Evolutionary conservation across 2,888 invertebrate genomes (phyloP).

Genomic region (Pollenia angustigena): DNA sequence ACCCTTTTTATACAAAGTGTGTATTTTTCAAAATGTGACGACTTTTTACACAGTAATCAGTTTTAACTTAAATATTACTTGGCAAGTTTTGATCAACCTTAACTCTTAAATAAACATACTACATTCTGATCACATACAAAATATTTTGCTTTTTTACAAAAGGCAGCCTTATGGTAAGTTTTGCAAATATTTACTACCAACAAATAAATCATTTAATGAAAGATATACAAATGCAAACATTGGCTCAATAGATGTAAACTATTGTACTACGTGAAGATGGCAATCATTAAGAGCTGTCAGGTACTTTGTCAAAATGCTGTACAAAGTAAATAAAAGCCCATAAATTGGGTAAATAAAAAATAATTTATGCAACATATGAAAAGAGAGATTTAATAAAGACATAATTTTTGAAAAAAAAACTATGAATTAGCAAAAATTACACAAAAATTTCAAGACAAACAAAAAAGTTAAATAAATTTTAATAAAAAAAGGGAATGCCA

Average conservation of each 20-base stretch:
- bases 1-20: too few species aligned
- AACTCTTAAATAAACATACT: too few species aligned
- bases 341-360: not conserved
- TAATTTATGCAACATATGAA: conserved; percentile 53
- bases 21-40: too few species aligned
- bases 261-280: conserved; percentile 12
- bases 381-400: conserved; percentile 9
- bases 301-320: not conserved
- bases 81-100: too few species aligned
- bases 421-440: not conserved
- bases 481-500: conserved; percentile 22
- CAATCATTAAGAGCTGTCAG: not conserved
- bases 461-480: conserved; percentile 12
- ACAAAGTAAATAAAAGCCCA: conserved; percentile 5
- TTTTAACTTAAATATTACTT: too few species aligned
- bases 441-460: not conserved
- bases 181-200: not conserved
- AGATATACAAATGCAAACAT: conserved; percentile 18
- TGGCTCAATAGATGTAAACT: not conserved
- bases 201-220: conserved; percentile 40
- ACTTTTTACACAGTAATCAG: too few species aligned
- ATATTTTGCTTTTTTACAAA: not conserved
- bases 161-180: not conserved
- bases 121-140: not conserved
- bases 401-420: conserved; percentile 4